Evolutionary conservation across 2,113 vertebrate genomes (phyloP), one percentile per base, ranked within the genome.

Genomic region (Panthera uncia): DNA sequence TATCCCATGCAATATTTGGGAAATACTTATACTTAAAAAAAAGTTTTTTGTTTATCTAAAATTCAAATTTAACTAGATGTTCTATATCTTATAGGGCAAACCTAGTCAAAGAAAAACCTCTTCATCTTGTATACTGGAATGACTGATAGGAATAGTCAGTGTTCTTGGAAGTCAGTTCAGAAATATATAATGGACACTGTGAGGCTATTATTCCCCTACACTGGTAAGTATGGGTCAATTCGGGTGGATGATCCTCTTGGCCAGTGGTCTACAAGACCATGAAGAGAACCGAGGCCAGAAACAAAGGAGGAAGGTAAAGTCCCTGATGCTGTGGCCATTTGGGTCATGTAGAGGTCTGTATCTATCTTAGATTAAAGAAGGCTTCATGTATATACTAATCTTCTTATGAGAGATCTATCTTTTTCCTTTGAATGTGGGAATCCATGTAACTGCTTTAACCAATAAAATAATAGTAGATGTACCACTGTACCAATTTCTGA

Each of bases 81-180:
- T 21, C 29, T 71, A 0, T 69, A 61, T 96, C 81, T 97, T 85
- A 31, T 83, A 63, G 74, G 38, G 12, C 69, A 88, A 36, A 73
- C 8, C 5, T 68, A 55, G 41, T 33, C 21, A 92, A 80, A 63
- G 57, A 25, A 36, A 93, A 91, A 95, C 23, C 1, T 86, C 5
- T 81, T 88, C 8, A 41, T 8, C 14, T 50, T 7, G 27, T 31
- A 88, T 23, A 41, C 4, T n/a, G 16, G 19, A 61, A 76, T n/a
- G 6, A 63, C 15, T 71, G 66, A 41, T 65, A 27, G 38, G 8
- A 73, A 96, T 33, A 61, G 52, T 36, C 6, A 61, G 18, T 61
- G 23, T 33, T 95, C 68, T 83, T 78, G 25, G 48, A 89, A 95
- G 61, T 92, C 71, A 93, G 68, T 16, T 89, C 38, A 89, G 71